phyloP scores from a whole-genome alignment of 1,140 invertebrate genomes.

The Atta texana region DNA sequence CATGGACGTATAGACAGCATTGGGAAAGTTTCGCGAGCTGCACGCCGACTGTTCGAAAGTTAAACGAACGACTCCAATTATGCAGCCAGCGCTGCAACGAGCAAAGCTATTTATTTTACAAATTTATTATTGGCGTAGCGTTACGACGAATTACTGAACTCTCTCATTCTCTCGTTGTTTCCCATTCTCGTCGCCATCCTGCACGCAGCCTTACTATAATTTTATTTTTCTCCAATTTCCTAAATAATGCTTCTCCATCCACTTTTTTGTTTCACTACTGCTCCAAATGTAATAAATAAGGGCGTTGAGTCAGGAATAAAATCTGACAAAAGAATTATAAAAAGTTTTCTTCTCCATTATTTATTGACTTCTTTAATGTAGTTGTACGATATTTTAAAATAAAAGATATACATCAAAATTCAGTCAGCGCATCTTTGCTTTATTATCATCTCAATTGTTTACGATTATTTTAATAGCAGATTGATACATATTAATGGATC shows the following conservation, averaged over 20 bases:
- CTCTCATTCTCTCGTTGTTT: conserved; percentile 49
- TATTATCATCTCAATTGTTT: not conserved
- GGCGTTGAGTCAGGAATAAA: not conserved
- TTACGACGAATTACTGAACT: conserved; percentile 75
- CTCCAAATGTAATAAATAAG: conserved; percentile 9
- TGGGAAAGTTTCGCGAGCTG: conserved; percentile 75
- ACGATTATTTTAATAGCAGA: not conserved
- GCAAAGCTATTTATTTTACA: conserved; percentile 80
- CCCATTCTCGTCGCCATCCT: not conserved
- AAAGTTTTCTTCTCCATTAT: not conserved
- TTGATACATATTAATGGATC: not conserved
- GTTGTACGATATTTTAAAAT: not conserved
- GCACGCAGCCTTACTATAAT: not conserved
- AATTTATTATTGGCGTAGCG: conserved; percentile 80
- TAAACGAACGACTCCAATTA: conserved; percentile 83
- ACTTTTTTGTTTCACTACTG: not conserved
- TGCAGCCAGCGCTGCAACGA: conserved; percentile 75
- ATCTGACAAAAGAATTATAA: conserved; percentile 19
- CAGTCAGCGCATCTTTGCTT: not conserved
- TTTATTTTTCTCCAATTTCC: conserved; percentile 46
- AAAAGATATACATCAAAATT: conserved; percentile 8
- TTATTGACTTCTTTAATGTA: not conserved
- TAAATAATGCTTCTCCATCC: conserved; percentile 27
- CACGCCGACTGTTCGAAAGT: conserved; percentile 78
- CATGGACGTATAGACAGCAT: conserved; percentile 68